Conservation (phyloP, 23 tunicate species). For the Halocynthia roretzi region DNA sequence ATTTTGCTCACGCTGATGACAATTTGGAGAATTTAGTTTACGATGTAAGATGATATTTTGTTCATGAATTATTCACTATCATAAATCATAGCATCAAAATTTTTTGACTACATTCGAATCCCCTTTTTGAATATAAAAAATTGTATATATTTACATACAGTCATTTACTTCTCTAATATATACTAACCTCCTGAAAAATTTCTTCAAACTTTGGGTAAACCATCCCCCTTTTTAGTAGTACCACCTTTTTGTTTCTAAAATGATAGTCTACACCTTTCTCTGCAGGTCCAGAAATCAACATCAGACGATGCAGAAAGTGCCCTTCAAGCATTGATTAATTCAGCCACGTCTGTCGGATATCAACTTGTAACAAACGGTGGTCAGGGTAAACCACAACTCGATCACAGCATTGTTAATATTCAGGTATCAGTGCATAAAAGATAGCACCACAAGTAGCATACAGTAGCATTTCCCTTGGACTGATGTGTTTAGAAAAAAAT, state of each 20-base stretch:
- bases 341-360: slow-evolving; percentile 81
- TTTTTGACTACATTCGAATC: neutral
- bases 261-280: neutral
- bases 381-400: slow-evolving; percentile 59
- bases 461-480: too few relatives aligned
- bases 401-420: slow-evolving; percentile 62
- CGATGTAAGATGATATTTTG: slow-evolving; percentile 2
- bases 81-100: neutral
- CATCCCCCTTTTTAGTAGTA: neutral
- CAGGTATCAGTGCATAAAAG: slow-evolving; percentile 25
- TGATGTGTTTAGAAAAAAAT: too few relatives aligned
- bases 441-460: too few relatives aligned
- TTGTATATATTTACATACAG: neutral
- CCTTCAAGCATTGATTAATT: slow-evolving; percentile 43
- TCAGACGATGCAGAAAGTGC: slow-evolving; percentile 51
- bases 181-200: neutral
- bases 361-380: slow-evolving; percentile 40
- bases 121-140: neutral
- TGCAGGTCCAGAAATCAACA: slow-evolving; percentile 64
- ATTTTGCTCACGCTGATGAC: slow-evolving; percentile 73
- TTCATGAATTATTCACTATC: neutral
- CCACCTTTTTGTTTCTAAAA: neutral
- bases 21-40: slow-evolving; percentile 39
- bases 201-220: neutral
- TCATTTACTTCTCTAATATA: neutral